Evolutionary conservation across 2,888 invertebrate genomes (phyloP).

Genomic region (Acholoe squamosa): DNA sequence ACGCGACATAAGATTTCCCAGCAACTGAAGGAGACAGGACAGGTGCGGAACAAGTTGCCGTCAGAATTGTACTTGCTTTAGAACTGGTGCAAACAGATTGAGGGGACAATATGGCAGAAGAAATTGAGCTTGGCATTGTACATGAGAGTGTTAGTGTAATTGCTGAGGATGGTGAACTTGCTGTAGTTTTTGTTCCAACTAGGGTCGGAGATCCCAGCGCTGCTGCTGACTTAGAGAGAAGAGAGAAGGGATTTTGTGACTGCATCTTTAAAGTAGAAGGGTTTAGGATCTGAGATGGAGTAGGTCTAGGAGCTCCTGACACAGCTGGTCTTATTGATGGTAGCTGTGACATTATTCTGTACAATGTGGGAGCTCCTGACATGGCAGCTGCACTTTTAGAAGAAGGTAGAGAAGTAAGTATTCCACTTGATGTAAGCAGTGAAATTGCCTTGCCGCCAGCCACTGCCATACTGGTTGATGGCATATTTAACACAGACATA

Average conservation of each 20-base stretch:
- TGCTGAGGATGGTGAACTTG: not conserved
- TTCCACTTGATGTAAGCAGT: not conserved
- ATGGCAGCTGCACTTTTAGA: not conserved
- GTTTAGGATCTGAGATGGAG: conserved; percentile 16
- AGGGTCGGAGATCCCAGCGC: not conserved
- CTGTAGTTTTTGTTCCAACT: not conserved
- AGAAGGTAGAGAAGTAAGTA: not conserved
- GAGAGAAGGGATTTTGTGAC: not conserved
- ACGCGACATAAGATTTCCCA: not conserved
- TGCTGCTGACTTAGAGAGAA: not conserved
- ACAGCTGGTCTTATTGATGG: conserved; percentile 29
- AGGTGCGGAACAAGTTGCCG: conserved; percentile 47
- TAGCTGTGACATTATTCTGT: conserved; percentile 44
- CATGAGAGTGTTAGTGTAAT: conserved; percentile 36
- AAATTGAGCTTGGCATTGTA: not conserved
- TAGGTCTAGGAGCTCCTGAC: conserved; percentile 23
- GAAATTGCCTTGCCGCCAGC: not conserved
- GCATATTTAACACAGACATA: too few species aligned
- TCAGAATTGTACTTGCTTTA: conserved; percentile 24
- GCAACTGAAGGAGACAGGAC: conserved; percentile 48
- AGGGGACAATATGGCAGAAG: conserved; percentile 11
- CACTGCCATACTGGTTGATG: not conserved
- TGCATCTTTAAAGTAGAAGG: not conserved
- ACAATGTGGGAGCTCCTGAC: not conserved
- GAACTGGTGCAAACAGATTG: conserved; percentile 35